Percentiles rank a stretch among this genome's conserved stretches.
These are phyloP conservation scores for Protobothrops flavoviridis DNA, from an alignment of 2,113 vertebrate species.

Conservation along the genomic window DNA sequence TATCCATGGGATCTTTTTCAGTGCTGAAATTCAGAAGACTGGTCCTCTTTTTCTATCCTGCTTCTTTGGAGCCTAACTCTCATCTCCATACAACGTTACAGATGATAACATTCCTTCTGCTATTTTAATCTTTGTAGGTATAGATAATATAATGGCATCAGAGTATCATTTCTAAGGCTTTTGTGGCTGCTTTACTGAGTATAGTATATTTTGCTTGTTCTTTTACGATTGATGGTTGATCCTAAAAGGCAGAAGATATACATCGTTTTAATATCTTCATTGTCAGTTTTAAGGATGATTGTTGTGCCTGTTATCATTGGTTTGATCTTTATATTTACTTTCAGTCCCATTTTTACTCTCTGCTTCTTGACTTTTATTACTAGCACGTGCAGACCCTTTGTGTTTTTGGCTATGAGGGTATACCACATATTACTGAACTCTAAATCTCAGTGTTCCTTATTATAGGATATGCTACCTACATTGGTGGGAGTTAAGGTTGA, in stretches of 20 bases:
- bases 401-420: background rate
- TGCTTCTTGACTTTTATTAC: background rate
- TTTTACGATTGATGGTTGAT: background rate
- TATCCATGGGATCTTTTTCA: background rate
- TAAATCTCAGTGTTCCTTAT: background rate
- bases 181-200: background rate
- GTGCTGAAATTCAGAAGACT: background rate
- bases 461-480: background rate
- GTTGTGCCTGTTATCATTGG: background rate
- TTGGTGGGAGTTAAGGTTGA: background rate
- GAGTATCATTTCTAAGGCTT: background rate
- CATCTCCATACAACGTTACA: background rate
- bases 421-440: background rate
- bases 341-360: background rate
- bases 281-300: background rate
- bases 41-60: background rate
- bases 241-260: background rate
- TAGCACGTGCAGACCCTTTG: background rate
- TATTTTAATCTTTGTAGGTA: background rate
- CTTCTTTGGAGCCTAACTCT: background rate
- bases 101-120: background rate
- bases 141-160: background rate
- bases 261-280: background rate
- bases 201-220: background rate
- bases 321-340: background rate